Percentiles rank a stretch among this genome's conserved stretches.
These are phyloP conservation scores for Prunella fulvescens DNA, from an alignment of 2,113 vertebrate genomes.

Conservation along the genomic window DNA sequence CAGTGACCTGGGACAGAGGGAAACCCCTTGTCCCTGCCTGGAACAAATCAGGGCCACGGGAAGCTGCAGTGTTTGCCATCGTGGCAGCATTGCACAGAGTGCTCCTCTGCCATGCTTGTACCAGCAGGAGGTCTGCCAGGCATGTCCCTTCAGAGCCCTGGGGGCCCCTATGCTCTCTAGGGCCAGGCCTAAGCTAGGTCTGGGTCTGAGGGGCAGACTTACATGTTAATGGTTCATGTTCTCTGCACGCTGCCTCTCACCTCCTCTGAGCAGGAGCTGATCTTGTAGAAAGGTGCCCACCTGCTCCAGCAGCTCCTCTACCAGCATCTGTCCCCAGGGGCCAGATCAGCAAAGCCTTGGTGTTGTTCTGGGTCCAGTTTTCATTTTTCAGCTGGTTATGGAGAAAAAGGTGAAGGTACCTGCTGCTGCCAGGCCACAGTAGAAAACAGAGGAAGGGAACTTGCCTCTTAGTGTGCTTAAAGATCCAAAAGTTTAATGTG, in stretches of 20 bases:
- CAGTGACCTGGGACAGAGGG: neutral
- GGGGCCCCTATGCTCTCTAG: neutral
- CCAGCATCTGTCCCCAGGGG: neutral
- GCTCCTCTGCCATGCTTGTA: neutral
- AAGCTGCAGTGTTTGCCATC: neutral
- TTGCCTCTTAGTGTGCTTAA: neutral
- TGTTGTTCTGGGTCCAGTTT: neutral
- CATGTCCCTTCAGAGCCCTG: neutral
- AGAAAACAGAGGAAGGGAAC: neutral
- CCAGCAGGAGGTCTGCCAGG: neutral
- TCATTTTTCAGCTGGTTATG: neutral
- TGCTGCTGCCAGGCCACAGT: neutral
- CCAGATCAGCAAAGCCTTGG: neutral
- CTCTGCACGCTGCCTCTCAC: neutral
- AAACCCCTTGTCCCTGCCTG: neutral
- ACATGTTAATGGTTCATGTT: neutral
- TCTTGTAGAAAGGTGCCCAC: neutral
- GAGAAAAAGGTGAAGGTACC: neutral
- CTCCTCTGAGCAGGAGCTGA: neutral
- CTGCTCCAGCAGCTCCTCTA: neutral
- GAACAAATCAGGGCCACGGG: rapidly evolving
- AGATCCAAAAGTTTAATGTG: neutral
- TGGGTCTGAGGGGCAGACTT: neutral
- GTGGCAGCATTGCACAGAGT: rapidly evolving
- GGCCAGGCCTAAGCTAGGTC: neutral